Evolutionary conservation across 2,797 vertebrate genomes (phyloP), one percentile per base, ranked within the genome.

Genomic region (Malurus leucopterus): DNA sequence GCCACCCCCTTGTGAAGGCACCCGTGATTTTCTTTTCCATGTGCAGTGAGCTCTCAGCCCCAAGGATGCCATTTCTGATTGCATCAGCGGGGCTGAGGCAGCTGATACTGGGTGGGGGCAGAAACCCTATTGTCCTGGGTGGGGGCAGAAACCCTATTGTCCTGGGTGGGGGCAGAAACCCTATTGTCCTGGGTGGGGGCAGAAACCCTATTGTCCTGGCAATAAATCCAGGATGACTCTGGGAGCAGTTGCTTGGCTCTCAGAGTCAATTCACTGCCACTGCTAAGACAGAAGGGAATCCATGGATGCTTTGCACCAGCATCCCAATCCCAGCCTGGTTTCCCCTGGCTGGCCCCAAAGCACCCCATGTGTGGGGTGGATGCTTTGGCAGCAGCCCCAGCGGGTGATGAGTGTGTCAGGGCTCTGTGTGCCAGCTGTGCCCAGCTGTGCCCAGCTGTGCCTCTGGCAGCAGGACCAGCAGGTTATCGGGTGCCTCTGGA

Each of bases 181-280:
- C 36, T 36, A 36, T 36, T 36, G 36, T 36, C 36, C 36, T 36
- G 36, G 36, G 36, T 36, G 10, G 36, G 36, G 36, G 36, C 36
- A 36, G 36, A 36, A 36, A 36, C 5, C 36, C 36, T 11, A 36
- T 36, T 36, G 36, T 36, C 36, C 36, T 36, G 36, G 62, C 47
- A 58, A 58, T 47, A 78, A 84, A 53, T 15, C 64, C 53, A 11
- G 1, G 2, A 3, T 61, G 50, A 2, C 15, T 34, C 8, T 32
- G 74, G 80, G 69, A 82, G 41, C 14, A 3, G 44, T 5, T 26
- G 34, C 9, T 36, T 7, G 44, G 85, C 49, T 61, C 70, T 19
- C 0, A 0, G 43, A 26, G 19, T 20, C 12, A 1, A 6, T 36
- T 15, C 3, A 0, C 34, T 7, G 55, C 32, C n/a, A 0, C 40